Evolutionary conservation across 92 coral and sea anemone species (phyloP).

Genomic region (Blastomussa wellsi): DNA sequence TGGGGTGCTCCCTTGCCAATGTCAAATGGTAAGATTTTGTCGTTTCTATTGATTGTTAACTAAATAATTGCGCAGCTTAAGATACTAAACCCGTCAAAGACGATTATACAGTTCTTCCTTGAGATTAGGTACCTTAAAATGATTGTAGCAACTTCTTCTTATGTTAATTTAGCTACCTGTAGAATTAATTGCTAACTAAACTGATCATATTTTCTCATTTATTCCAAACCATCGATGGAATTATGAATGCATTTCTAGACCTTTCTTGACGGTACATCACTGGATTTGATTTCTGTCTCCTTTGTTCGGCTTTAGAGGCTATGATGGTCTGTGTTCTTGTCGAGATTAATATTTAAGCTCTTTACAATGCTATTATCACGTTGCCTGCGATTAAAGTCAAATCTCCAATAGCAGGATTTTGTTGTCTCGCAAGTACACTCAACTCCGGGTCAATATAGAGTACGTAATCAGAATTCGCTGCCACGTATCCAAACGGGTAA

Average conservation of each 20-base stretch:
- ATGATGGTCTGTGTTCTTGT: not conserved
- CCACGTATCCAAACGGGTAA: not conserved
- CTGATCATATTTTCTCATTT: too few species aligned
- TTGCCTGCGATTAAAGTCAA: not conserved
- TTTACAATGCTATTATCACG: not conserved
- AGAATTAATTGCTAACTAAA: not conserved
- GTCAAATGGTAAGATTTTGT: conserved; percentile 11
- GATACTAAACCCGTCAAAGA: not conserved
- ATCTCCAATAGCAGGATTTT: not conserved
- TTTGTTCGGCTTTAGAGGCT: not conserved
- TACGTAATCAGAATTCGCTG: not conserved
- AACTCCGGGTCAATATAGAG: not conserved
- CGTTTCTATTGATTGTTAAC: not conserved
- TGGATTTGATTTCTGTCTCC: not conserved
- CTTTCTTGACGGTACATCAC: not conserved
- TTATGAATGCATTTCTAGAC: not conserved
- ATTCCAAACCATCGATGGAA: not conserved
- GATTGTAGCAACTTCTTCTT: not conserved
- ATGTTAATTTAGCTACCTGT: not conserved
- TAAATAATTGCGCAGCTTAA: too few species aligned
- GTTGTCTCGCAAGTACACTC: not conserved
- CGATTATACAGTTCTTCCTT: not conserved
- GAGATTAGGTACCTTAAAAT: not conserved
- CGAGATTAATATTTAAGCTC: not conserved
- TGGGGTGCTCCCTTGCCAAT: conserved; percentile 14